Base-by-base conservation (phyloP, 2,888 invertebrate genomes). In the Syrista parreyssii region DNA sequence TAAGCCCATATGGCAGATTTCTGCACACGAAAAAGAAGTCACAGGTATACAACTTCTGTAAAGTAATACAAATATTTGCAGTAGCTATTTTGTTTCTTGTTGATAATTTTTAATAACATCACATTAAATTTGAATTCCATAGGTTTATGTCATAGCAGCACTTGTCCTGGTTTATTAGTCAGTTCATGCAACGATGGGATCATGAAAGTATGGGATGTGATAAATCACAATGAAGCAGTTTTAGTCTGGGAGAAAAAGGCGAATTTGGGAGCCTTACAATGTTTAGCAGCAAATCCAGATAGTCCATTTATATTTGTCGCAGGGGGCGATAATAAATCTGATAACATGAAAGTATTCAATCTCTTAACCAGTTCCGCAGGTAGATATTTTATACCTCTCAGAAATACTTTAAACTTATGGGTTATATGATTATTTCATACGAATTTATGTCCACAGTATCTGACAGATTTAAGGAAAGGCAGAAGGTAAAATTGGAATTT, bases 201-300 rank as follows among this genome's bases (percentile, higher is more conserved):
- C n/a, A 90, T 98, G 4, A 98, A 97, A 92, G 94, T 96, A 0
- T 98, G 98, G 98, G 97, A 98, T 87, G 83, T 88, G n/a, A 75
- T 85, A 78, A 87, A 92, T 36, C 80, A 86, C 15, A 82, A 85
- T 76, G 82, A 83, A 78, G 85, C 85, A 79, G 81, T 82, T 80
- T 88, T 92, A 85, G 92, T 93, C 1, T 86, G 88, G 81, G 92
- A 92, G 82, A 92, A 95, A 81, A 91, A 94, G 82, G 93, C 95
- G 77, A 93, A 94, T 79, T 94, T 97, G 91, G 98, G 96, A 0
- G 93, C 94, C 33, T 92, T 96, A 76, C 94, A 96, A 88, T 96
- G 96, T 88, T 93, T 96, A 81, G 94, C 95, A 69, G 92, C 94
- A 76, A 96, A 96, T 87, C 97, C 97, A 0, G 97, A 98, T 87